Base-by-base conservation (phyloP, 2,797 vertebrate species). In the Lindbergichthys nudifrons region DNA sequence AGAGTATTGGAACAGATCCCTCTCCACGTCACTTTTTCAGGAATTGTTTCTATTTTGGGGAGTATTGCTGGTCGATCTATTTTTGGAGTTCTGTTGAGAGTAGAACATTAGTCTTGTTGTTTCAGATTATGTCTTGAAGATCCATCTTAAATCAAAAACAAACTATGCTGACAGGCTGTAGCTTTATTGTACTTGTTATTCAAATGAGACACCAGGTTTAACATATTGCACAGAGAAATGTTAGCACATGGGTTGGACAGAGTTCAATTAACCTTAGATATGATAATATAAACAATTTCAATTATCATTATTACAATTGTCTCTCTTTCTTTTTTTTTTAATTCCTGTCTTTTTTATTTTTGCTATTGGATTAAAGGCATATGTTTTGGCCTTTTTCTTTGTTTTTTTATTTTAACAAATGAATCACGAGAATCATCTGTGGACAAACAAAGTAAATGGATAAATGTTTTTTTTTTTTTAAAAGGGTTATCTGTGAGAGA, bases 31-130 rank as follows among this genome's bases (percentile, higher is more conserved):
- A 21, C 68, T 61, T 85, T 76, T 75, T 75, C 56, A 58, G 69
- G 48, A 57, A 48, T 50, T 21, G 63, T 76, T 77, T 82, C 65
- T 86, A 78, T 81, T 80, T 81, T 47, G 12, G 68, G 51, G 32
- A 23, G 5, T 39, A 57, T 65, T 42, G 36, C 19, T 42, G 39
- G 2, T 46, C n/a, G 46, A 48, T 70, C 65, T 88, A 84, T 86
- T 83, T 88, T 80, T 80, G 84, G 70, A 52, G 3, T 26, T 67
- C 23, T 71, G 60, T 41, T 56, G 36, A 32, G 43, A 68, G 23
- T 32, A 1, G 23, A 58, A 69, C 10, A 62, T 65, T 19, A 66
- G 5, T 18, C 15, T 10, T 59, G 59, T 23, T 53, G 19, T 73
- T 14, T 56, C 18, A 67, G 23, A 15, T 62, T 57, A 15, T 36